phyloP scores from a whole-genome alignment of 2,113 vertebrate species.

The Numenius arquata region DNA sequence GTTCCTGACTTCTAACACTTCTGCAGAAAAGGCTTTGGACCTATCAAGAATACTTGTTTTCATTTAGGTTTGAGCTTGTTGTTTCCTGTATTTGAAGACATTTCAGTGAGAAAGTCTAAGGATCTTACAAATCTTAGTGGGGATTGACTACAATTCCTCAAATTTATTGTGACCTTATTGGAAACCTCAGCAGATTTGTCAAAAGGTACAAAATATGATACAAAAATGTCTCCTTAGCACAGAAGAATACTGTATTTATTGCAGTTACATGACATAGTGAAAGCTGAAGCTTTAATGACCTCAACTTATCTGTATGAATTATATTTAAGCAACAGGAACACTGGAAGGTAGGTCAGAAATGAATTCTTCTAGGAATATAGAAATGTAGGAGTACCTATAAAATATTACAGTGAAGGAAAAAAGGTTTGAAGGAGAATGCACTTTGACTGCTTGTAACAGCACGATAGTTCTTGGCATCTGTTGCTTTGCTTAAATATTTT shows the following conservation, averaged over 20 bases:
- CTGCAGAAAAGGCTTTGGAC: neutral
- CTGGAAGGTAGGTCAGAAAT: neutral
- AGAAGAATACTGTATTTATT: neutral
- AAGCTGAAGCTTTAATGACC: neutral
- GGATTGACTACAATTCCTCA: neutral
- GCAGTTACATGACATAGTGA: neutral
- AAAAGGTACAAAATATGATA: neutral
- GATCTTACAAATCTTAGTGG: neutral
- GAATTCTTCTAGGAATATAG: neutral
- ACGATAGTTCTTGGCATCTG: neutral
- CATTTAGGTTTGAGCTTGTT: neutral
- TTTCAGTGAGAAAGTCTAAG: neutral
- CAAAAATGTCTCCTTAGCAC: neutral
- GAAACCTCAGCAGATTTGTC: neutral
- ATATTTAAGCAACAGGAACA: neutral
- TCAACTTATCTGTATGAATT: neutral
- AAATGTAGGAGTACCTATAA: neutral
- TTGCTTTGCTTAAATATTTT: constrained; percentile 5
- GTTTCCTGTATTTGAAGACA: neutral
- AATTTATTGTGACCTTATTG: neutral
- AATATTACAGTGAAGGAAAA: neutral
- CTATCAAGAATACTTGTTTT: neutral
- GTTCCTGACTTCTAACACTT: neutral
- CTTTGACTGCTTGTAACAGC: neutral
- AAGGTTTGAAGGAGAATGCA: neutral